Conservation (phyloP, 2,888 invertebrate genomes). For the Stenurella melanura region DNA sequence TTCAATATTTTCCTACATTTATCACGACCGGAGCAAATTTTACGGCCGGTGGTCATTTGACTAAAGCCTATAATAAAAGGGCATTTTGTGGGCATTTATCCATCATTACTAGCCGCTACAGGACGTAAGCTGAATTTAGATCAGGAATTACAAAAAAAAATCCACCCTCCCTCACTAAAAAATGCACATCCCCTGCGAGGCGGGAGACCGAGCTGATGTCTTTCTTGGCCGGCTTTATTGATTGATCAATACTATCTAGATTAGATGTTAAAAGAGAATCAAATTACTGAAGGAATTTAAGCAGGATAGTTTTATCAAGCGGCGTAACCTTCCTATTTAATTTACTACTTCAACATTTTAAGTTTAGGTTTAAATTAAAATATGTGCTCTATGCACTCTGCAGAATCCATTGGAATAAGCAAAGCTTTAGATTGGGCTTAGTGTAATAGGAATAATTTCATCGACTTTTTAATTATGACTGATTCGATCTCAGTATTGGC, state of each 20-base stretch:
- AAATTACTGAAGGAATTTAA: neutral
- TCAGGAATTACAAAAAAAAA: conserved; percentile 55
- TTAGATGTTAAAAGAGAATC: neutral
- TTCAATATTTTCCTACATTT: conserved; percentile 12
- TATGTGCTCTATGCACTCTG: too few relatives aligned
- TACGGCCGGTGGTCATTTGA: conserved; percentile 49
- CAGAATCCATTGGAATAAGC: too few relatives aligned
- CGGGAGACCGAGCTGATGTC: conserved; percentile 21
- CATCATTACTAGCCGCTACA: conserved; percentile 53
- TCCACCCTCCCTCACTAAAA: conserved; percentile 43
- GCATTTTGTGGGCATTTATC: conserved; percentile 48
- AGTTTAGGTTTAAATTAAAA: too few relatives aligned
- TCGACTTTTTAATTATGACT: too few relatives aligned
- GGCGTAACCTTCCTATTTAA: too few relatives aligned
- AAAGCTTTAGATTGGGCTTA: too few relatives aligned
- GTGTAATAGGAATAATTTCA: too few relatives aligned
- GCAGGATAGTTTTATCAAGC: neutral
- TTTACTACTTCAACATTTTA: too few relatives aligned
- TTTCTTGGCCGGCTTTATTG: conserved; percentile 9
- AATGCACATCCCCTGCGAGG: conserved; percentile 32
- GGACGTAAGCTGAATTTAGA: conserved; percentile 54
- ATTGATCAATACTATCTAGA: conserved; percentile 12
- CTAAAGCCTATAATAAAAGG: conserved; percentile 53
- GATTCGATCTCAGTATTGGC: too few relatives aligned
- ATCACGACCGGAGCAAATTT: neutral